phyloP scores from a whole-genome alignment of 2,888 invertebrate species.

The Mactromeris polynyma region DNA sequence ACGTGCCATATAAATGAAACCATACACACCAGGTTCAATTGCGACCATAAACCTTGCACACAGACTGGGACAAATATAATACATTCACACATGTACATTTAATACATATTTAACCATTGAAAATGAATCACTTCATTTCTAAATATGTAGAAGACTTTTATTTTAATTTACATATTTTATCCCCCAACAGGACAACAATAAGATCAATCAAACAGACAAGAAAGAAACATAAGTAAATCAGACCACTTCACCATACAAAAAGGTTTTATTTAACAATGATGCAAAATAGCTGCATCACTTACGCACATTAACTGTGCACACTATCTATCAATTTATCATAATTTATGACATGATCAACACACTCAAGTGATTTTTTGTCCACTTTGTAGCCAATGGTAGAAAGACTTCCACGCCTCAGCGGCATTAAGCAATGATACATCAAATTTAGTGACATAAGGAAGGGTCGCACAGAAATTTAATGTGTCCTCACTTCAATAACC shows the following conservation, averaged over 20 bases:
- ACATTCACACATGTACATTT: no score
- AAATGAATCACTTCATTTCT: background rate
- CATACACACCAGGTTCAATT: background rate
- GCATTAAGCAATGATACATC: constrained; percentile 55
- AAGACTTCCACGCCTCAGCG: constrained; percentile 31
- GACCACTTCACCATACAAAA: background rate
- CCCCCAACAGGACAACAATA: background rate
- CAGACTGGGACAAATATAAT: background rate
- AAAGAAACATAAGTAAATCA: background rate
- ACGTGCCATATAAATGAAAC: background rate
- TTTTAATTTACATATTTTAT: background rate
- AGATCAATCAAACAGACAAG: background rate
- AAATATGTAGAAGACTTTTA: background rate
- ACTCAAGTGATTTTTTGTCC: constrained; percentile 41
- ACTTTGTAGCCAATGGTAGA: constrained; percentile 43
- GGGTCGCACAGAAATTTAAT: constrained; percentile 49
- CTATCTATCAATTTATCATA: constrained; percentile 60
- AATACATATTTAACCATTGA: background rate
- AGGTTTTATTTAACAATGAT: constrained; percentile 1
- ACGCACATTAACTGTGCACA: constrained; percentile 4
- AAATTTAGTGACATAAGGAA: constrained; percentile 50
- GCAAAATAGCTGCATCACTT: constrained; percentile 48
- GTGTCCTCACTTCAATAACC: constrained; percentile 48
- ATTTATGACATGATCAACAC: constrained; percentile 39
- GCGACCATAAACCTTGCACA: background rate